Evolutionary conservation across 2,888 invertebrate species (phyloP).

Genomic region (Melolontha melolontha): DNA sequence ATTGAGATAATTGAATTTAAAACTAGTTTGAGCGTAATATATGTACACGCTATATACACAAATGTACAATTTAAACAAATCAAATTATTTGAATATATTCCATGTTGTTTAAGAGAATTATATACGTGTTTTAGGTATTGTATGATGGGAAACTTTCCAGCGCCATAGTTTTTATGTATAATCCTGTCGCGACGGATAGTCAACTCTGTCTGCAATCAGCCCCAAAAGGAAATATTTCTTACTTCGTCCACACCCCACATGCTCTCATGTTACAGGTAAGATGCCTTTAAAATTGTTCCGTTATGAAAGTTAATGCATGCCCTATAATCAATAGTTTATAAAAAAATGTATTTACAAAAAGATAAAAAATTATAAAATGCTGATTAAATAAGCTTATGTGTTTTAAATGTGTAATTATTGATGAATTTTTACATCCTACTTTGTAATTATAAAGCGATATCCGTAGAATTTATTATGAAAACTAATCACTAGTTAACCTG

Average conservation of each 20-base stretch:
- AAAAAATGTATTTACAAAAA: not conserved
- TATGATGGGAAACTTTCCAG: slow-evolving; percentile 98
- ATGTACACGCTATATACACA: too few relatives aligned
- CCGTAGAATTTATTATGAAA: too few relatives aligned
- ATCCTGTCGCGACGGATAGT: slow-evolving; percentile 99
- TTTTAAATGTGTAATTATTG: slow-evolving; percentile 24
- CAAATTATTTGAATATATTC: too few relatives aligned
- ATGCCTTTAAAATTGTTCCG: not conserved
- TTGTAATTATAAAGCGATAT: too few relatives aligned
- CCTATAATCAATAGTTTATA: too few relatives aligned
- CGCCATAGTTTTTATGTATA: slow-evolving; percentile 99
- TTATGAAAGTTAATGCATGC: too few relatives aligned
- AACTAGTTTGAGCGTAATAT: too few relatives aligned
- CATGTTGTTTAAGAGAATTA: too few relatives aligned
- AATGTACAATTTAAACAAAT: too few relatives aligned
- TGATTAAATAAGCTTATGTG: not conserved
- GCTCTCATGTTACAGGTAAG: slow-evolving; percentile 97
- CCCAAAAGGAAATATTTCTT: slow-evolving; percentile 96
- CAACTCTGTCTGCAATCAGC: slow-evolving; percentile 98
- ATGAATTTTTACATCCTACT: too few relatives aligned
- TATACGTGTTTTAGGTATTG: slow-evolving; percentile 78
- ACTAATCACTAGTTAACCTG: too few relatives aligned
- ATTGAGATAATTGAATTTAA: too few relatives aligned
- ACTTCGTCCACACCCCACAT: slow-evolving; percentile 99
- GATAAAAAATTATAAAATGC: not conserved